Percentiles rank a stretch among this genome's conserved stretches.
Conservation (phyloP, 2,888 invertebrate species). For the Sinotaia quadrata region DNA sequence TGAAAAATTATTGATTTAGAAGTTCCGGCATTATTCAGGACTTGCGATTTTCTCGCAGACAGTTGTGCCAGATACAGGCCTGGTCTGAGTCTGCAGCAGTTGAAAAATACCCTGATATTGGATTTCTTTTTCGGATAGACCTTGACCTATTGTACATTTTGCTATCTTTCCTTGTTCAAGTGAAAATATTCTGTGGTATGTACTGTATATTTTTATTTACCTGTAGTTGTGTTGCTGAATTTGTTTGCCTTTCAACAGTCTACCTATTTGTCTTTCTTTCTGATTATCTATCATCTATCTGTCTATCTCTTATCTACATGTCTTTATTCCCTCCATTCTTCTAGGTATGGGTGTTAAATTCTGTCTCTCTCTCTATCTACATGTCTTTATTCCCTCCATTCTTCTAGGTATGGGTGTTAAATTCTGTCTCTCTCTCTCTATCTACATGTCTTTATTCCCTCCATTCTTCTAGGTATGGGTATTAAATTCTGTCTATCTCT, state of each 20-base stretch:
- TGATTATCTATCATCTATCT: slow-evolving; percentile 12
- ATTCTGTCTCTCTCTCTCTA: not conserved
- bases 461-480: not conserved
- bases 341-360: too few relatives aligned
- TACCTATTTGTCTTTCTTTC: not conserved
- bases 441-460: not conserved
- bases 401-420: not conserved
- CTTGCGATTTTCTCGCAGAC: too few relatives aligned
- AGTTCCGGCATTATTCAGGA: too few relatives aligned
- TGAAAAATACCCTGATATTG: too few relatives aligned
- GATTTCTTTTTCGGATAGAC: too few relatives aligned
- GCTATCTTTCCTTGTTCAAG: too few relatives aligned
- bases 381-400: not conserved
- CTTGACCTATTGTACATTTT: too few relatives aligned
- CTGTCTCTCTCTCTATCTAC: not conserved
- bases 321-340: not conserved
- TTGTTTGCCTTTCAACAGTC: not conserved
- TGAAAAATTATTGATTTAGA: too few relatives aligned
- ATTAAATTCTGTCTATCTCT: not conserved
- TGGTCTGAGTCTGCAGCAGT: too few relatives aligned
- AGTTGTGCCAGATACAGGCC: too few relatives aligned
- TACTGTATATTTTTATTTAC: too few relatives aligned
- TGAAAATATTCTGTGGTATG: too few relatives aligned
- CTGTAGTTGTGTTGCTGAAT: not conserved
- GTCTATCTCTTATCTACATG: not conserved